Evolutionary conservation across 2,113 vertebrate genomes (phyloP), one percentile per base, ranked within the genome.

Genomic region (Microtus oregoni): DNA sequence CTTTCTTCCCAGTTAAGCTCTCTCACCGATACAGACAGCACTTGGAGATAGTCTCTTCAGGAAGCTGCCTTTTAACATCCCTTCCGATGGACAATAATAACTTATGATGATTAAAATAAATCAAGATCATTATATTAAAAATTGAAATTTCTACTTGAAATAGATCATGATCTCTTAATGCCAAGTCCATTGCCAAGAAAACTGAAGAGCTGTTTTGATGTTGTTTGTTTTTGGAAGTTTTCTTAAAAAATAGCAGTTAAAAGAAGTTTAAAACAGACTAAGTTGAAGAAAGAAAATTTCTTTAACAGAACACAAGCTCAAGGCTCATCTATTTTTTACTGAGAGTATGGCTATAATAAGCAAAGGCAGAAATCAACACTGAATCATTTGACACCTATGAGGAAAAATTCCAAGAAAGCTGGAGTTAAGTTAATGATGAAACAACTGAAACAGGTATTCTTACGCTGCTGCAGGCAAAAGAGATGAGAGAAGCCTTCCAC

Each of bases 181-280:
- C 4, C 24, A 89, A 38, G 50, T 63, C 38, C 47, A 63, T n/a
- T 55, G n/a, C 13, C 19, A 88, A 94, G n/a, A 91, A 90, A 89
- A 87, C 26, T 3, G 4, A 94, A 15, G 79, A 20, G 6, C 24
- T 83, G 13, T 44, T 83, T 44, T 44, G 14, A 44, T 85, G 26
- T 65, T 85, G 52, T 81, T 58, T 81, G 50, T n/a, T 44, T 90
- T 79, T 95, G 85, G 32, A 95, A 89, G 78, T 90, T 94, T 96
- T 77, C 87, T 95, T 83, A 44, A 61, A 89, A 93, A 92, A 93
- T 8, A 81, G n/a, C 10, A 91, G 26, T 88, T 89, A 52, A 95
- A 76, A 47, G 30, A 73, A 78, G 38, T 95, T 89, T 95, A 61
- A 77, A 96, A 91, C 63, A 95, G 44, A 93, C 6, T 61, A 86